Evolutionary conservation across 1,140 invertebrate genomes (phyloP).

Genomic region (Theocolax elegans): DNA sequence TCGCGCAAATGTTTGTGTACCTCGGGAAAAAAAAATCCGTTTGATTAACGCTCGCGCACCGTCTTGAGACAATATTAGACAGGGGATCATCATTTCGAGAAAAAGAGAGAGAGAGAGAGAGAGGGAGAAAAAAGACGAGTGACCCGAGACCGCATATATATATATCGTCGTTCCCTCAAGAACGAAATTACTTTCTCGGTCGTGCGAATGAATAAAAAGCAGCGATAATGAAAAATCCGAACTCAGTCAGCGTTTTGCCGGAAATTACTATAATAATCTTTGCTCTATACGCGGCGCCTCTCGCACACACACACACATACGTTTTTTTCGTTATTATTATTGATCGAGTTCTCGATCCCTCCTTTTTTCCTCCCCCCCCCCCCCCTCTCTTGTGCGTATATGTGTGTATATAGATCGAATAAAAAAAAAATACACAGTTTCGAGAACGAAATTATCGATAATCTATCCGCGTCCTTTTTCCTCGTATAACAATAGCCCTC

Average conservation of each 20-base stretch:
- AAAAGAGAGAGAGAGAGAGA: not conserved
- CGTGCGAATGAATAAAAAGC: constrained; percentile 32
- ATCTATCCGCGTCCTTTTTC: constrained; percentile 53
- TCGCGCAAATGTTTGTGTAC: too few species aligned
- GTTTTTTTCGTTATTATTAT: constrained; percentile 63
- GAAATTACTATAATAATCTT: constrained; percentile 66
- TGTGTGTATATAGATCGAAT: too few species aligned
- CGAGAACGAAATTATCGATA: constrained; percentile 65
- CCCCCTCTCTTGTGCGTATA: not conserved
- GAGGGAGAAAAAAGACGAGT: not conserved
- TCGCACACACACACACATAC: constrained; percentile 53
- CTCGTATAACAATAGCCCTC: constrained; percentile 49
- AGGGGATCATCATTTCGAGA: too few species aligned
- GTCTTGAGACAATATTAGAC: too few species aligned
- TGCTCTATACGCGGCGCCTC: constrained; percentile 7
- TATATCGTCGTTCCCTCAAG: not conserved
- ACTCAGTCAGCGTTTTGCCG: too few species aligned
- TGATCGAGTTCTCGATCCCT: constrained; percentile 52
- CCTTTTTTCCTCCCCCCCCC: not conserved
- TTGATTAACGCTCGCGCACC: too few species aligned
- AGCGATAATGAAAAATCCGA: constrained; percentile 32
- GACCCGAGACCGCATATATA: not conserved
- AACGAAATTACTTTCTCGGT: constrained; percentile 20
- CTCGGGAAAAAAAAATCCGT: too few species aligned
- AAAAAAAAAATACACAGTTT: too few species aligned